phyloP scores from a whole-genome alignment of 2,797 vertebrate genomes.

The Cynopterus sphinx region DNA sequence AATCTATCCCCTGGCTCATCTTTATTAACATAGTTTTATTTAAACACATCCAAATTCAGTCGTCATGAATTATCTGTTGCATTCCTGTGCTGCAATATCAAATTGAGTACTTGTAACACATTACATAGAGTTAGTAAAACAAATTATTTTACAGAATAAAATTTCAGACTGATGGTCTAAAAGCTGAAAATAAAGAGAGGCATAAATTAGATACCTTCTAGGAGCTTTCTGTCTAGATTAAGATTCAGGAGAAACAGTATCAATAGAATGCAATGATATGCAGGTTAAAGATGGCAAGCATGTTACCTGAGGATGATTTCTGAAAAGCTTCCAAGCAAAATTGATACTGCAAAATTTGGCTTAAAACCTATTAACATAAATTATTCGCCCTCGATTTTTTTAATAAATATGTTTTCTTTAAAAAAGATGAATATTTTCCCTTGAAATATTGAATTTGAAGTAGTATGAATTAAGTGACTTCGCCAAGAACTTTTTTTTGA shows the following conservation, averaged over 20 bases:
- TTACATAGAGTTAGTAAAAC: accelerated
- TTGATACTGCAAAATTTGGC: neutral
- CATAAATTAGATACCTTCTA: neutral
- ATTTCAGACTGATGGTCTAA: accelerated
- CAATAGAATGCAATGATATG: neutral
- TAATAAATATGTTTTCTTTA: neutral
- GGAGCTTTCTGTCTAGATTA: neutral
- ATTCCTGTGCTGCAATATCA: neutral
- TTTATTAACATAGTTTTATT: neutral
- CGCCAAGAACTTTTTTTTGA: neutral
- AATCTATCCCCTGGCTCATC: neutral
- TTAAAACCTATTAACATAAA: neutral
- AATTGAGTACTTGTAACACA: neutral
- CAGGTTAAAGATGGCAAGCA: neutral
- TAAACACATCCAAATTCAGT: accelerated
- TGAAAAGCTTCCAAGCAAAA: neutral
- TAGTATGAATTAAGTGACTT: neutral
- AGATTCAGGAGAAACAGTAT: neutral
- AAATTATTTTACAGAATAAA: neutral
- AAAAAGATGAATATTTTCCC: neutral
- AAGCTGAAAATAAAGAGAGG: neutral
- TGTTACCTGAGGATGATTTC: neutral
- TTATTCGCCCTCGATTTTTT: neutral
- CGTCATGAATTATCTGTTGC: neutral
- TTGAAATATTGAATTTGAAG: neutral